A percentile compares a stretch with the other conserved stretches of the same genome.
Evolutionary conservation across 2,888 invertebrate species (phyloP).

Genomic region (Polymixis lichenea): DNA sequence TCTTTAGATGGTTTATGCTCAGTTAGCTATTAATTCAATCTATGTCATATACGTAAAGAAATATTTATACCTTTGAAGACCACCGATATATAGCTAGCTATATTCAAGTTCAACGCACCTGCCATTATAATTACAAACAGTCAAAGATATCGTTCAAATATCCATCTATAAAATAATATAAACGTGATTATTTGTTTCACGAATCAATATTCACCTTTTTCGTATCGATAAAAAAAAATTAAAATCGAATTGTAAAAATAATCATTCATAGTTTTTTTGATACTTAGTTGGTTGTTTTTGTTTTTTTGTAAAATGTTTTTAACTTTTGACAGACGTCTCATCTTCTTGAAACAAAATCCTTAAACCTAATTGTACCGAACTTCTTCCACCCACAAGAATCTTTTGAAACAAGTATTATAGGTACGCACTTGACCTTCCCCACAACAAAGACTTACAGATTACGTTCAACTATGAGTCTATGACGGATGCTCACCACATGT

Average conservation of each 20-base stretch:
- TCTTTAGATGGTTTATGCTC: background rate
- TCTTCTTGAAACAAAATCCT: too few relatives aligned
- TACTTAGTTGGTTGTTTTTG: too few relatives aligned
- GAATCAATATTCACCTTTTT: too few relatives aligned
- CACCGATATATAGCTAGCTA: too few relatives aligned
- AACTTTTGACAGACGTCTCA: too few relatives aligned
- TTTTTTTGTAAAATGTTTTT: too few relatives aligned
- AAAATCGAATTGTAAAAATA: too few relatives aligned
- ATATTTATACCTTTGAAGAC: background rate
- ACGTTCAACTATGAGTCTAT: constrained; percentile 5
- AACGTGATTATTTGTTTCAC: too few relatives aligned
- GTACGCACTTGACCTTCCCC: constrained; percentile 20
- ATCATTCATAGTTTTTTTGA: too few relatives aligned
- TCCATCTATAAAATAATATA: too few relatives aligned
- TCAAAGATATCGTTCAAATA: background rate
- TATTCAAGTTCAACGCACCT: background rate
- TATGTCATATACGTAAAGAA: background rate
- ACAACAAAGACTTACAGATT: constrained; percentile 10
- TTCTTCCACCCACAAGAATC: background rate
- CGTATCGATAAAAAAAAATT: too few relatives aligned
- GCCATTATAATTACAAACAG: background rate
- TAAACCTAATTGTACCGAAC: background rate
- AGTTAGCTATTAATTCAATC: background rate
- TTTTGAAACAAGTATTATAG: background rate
- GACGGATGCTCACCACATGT: constrained; percentile 45